These are phyloP conservation scores for Philotrypesis tridentata DNA, from an alignment of 1,140 invertebrate genomes.

Conservation along the genomic window DNA sequence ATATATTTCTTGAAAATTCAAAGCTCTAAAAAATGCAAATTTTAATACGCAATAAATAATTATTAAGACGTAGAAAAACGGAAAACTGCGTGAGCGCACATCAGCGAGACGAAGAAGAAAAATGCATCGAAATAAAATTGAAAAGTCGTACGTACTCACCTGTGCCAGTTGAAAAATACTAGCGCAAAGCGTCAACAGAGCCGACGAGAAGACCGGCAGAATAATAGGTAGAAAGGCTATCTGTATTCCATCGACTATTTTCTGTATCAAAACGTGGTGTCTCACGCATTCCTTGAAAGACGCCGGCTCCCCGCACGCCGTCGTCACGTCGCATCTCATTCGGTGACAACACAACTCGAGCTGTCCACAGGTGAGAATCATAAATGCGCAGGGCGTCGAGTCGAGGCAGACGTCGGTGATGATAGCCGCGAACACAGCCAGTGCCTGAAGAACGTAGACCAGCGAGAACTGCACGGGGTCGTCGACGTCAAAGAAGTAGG, in stretches of 20 bases:
- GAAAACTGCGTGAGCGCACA: no score
- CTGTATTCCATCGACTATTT: conserved; percentile 42
- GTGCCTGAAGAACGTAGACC: conserved; percentile 8
- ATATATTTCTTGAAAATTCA: no score
- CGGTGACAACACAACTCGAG: conserved; percentile 57
- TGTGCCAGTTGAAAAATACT: conserved; percentile 57
- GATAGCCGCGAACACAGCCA: conserved; percentile 42
- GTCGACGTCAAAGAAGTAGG: conserved; percentile 5
- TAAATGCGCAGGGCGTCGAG: conserved; percentile 52
- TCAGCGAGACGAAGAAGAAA: no score
- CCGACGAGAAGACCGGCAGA: conserved; percentile 55
- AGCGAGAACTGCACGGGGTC: background rate
- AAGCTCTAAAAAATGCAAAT: no score
- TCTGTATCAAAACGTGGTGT: conserved; percentile 19
- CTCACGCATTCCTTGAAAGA: conserved; percentile 9
- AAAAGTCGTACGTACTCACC: conserved; percentile 48
- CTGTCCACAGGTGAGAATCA: conserved; percentile 54
- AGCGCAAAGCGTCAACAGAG: conserved; percentile 58
- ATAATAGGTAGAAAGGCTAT: conserved; percentile 53
- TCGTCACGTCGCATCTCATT: conserved; percentile 28
- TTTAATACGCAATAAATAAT: no score
- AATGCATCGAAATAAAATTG: background rate
- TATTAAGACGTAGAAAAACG: no score
- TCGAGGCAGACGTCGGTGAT: conserved; percentile 56
- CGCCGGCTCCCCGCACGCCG: no score